Evolutionary conservation across 2,888 invertebrate species (phyloP), one percentile per base, ranked within the genome.

Genomic region (Magallana nippona): DNA sequence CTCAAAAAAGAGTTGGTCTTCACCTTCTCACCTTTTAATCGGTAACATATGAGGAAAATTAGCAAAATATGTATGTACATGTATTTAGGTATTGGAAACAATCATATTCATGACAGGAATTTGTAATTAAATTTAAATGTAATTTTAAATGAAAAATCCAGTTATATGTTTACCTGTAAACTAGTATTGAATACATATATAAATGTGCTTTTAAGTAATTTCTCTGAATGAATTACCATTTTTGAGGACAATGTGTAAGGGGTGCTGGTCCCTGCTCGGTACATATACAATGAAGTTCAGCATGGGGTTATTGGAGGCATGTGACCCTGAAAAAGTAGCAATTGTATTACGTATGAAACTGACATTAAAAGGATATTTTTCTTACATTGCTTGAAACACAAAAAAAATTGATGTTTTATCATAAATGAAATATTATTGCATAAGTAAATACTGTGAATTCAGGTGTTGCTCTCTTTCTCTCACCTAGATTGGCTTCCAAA

Each of bases 211-310:
- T 44, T 44, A 44, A 44, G 44, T 44, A 5, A 27, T 27, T 2
- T 27, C 27, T 27, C 27, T 27, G 2, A 27, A 27, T 27, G 27
- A 27, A 44, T 44, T 71, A 82, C 92, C 95, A 78, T 94, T 91
- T 55, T 93, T 93, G 87, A 96, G 96, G 89, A 96, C 96, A 86
- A 98, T 96, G 91, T 96, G 95, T 32, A 98, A 94, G 0, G 98
- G 93, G 58, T 96, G 95, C 82, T 95, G 95, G 63, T 95, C 95
- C 92, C 97, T 97, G 10, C 92, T 88, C 56, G 97, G 96, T 71
- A 97, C 95, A 94, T 98, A 98, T 1, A 98, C 95, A 11, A 98
- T 96, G 88, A 99, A 95, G 95, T 98, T 97, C 82, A 98, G 95
- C 60, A 96, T 96, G 0, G 98, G 97, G 89, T 96, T 96, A 86